phyloP scores from a whole-genome alignment of 2,797 vertebrate genomes.

The Molossus alvarezi region DNA sequence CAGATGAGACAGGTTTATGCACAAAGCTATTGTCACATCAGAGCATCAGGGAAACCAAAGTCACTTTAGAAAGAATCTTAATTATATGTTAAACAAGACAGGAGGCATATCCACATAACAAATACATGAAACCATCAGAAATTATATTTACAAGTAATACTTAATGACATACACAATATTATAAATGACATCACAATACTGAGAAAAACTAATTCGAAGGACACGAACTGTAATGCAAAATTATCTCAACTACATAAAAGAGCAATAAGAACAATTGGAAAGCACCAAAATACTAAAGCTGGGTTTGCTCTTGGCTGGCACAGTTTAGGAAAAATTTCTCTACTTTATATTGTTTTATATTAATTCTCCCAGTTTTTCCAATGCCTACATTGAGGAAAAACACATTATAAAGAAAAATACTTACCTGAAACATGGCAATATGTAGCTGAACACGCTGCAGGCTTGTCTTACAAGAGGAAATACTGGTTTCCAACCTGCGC shows the following conservation, averaged over 20 bases:
- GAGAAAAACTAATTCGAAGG: slow-evolving; percentile 44
- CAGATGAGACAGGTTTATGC: slow-evolving; percentile 16
- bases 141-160: slow-evolving; percentile 5
- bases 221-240: slow-evolving; percentile 38
- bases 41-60: not conserved
- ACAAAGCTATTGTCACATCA: not conserved
- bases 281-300: not conserved
- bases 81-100: not conserved
- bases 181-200: not conserved
- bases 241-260: not conserved
- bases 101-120: not conserved
- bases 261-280: slow-evolving; percentile 12
- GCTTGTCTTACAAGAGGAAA: slow-evolving; percentile 96
- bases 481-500: slow-evolving; percentile 95
- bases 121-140: not conserved
- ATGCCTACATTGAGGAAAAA: not conserved
- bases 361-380: not conserved
- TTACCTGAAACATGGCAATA: slow-evolving; percentile 98
- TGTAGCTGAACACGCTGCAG: slow-evolving; percentile 97
- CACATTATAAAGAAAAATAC: not conserved
- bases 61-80: slow-evolving; percentile 35
- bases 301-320: not conserved
- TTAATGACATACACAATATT: not conserved
- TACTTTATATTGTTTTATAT: not conserved
- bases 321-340: not conserved